Evolutionary conservation across 2,888 invertebrate genomes (phyloP).

Genomic region (Temnothorax ravouxi): DNA sequence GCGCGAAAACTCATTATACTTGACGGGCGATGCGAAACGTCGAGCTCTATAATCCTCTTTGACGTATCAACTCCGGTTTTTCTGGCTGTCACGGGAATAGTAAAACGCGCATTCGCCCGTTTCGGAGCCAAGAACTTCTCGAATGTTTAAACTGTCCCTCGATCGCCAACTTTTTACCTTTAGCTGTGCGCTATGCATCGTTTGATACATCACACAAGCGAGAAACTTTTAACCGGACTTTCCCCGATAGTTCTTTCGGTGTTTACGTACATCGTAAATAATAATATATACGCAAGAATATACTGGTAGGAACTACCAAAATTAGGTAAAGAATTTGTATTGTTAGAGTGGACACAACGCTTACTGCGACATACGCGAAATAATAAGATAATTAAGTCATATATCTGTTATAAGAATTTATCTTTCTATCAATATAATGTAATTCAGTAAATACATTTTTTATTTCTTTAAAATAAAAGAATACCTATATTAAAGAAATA

Average conservation of each 20-base stretch:
- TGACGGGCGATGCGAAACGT: neutral
- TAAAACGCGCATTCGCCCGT: neutral
- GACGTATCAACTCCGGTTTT: conserved; percentile 24
- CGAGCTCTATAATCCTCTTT: conserved; percentile 10
- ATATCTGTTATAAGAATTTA: neutral
- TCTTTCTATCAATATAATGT: neutral
- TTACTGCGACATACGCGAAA: too few relatives aligned
- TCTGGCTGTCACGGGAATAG: neutral
- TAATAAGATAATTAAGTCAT: neutral
- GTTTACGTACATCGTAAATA: neutral
- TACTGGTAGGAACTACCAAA: conserved; percentile 1
- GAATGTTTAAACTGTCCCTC: conserved; percentile 30
- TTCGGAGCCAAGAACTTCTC: conserved; percentile 20
- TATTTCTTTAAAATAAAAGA: neutral
- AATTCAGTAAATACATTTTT: neutral
- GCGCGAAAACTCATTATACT: neutral
- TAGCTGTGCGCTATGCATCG: neutral
- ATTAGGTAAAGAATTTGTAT: conserved; percentile 14
- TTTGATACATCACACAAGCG: conserved; percentile 13
- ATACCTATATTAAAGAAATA: neutral
- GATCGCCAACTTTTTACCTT: conserved; percentile 42
- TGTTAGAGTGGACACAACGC: neutral
- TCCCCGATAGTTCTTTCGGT: neutral
- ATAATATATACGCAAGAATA: neutral
- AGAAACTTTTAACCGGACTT: conserved; percentile 26